Conservation (phyloP, 2,888 invertebrate species). For the Dusona sp. region DNA sequence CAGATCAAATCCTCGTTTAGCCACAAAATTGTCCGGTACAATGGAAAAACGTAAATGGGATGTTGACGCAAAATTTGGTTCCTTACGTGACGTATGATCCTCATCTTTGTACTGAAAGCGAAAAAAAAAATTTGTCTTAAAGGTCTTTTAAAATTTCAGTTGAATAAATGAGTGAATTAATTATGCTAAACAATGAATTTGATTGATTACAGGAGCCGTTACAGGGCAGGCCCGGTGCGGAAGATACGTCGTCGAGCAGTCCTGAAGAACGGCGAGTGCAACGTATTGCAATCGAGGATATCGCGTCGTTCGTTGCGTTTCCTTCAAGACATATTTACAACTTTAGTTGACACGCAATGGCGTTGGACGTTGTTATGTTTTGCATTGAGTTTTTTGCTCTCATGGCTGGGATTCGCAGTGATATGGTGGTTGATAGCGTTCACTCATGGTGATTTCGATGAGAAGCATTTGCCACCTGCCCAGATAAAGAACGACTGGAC, state of each 20-base stretch:
- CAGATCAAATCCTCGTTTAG: slow-evolving; percentile 17
- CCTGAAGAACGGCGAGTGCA: slow-evolving; percentile 98
- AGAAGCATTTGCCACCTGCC: slow-evolving; percentile 87
- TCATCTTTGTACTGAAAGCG: not conserved
- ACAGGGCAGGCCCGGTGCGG: slow-evolving; percentile 89
- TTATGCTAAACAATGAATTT: not conserved
- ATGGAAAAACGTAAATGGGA: not conserved
- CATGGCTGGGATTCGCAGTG: slow-evolving; percentile 95
- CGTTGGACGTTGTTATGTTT: slow-evolving; percentile 96
- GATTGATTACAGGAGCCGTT: slow-evolving; percentile 87
- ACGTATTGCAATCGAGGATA: slow-evolving; percentile 95
- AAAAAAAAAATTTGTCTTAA: not conserved
- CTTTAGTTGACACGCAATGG: slow-evolving; percentile 97
- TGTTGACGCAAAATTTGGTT: not conserved
- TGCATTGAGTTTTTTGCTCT: slow-evolving; percentile 92
- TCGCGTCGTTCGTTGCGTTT: slow-evolving; percentile 92
- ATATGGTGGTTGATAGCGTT: slow-evolving; percentile 97
- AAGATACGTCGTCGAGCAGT: slow-evolving; percentile 93
- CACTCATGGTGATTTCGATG: slow-evolving; percentile 94
- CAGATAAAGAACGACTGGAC: slow-evolving; percentile 89
- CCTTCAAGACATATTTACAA: slow-evolving; percentile 91
- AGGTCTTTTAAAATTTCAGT: not conserved
- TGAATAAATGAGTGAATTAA: not conserved
- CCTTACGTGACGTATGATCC: not conserved
- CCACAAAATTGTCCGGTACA: not conserved